Conservation (phyloP, 2,888 invertebrate genomes). For the Coelogynopora nodosa region DNA sequence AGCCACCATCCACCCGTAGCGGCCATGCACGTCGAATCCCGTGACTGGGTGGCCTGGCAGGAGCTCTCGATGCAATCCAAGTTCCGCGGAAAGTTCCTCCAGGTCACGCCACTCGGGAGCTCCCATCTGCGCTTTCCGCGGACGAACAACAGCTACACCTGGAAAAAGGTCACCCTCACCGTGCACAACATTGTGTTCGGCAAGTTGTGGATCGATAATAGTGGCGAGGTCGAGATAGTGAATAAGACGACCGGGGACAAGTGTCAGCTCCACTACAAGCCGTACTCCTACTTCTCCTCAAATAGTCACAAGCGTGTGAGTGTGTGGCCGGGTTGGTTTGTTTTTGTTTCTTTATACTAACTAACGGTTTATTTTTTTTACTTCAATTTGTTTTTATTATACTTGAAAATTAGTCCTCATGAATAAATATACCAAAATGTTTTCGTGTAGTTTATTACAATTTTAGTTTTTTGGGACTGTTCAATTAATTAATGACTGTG, state of each 20-base stretch:
- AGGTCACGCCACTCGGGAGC: conserved; percentile 67
- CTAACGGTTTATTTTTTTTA: too few relatives aligned
- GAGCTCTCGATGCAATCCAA: conserved; percentile 99
- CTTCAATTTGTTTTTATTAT: too few relatives aligned
- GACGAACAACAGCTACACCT: conserved; percentile 78
- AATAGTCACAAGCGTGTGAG: conserved; percentile 73
- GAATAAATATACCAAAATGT: too few relatives aligned
- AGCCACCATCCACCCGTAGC: conserved; percentile 98
- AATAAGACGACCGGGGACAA: conserved; percentile 84
- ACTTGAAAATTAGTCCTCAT: too few relatives aligned
- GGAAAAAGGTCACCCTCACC: conserved; percentile 83
- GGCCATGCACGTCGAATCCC: conserved; percentile 80
- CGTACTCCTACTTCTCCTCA: conserved; percentile 95
- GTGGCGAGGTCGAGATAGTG: conserved; percentile 95
- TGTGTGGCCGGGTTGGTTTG: too few relatives aligned
- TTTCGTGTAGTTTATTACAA: too few relatives aligned
- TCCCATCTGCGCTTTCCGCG: conserved; percentile 67
- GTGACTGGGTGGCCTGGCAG: conserved; percentile 88
- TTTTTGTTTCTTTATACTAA: too few relatives aligned
- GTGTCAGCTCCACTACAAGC: conserved; percentile 92
- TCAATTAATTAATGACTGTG: too few relatives aligned
- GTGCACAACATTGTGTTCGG: conserved; percentile 99
- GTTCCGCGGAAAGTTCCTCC: conserved; percentile 93
- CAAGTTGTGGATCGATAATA: conserved; percentile 97
- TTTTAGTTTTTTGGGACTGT: too few relatives aligned